A percentile compares a stretch with the other conserved stretches of the same genome.
Evolutionary conservation across 2,888 invertebrate genomes (phyloP).

Genomic region (Hirtodrosophila duncani): DNA sequence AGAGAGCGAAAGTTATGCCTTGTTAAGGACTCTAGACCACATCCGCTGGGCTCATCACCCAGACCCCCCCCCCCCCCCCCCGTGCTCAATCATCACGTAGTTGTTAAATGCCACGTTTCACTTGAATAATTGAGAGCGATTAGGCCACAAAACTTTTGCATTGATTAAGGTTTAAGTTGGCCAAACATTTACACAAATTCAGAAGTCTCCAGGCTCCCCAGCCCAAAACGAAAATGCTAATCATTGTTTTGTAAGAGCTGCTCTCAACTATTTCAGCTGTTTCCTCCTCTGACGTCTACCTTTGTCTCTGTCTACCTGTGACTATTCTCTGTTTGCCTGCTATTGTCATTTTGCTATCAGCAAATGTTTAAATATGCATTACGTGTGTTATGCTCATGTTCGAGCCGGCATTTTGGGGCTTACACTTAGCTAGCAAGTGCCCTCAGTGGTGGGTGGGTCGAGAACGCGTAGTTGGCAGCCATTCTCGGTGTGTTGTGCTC

Average conservation of each 20-base stretch:
- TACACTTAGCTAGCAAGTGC: constrained; percentile 40
- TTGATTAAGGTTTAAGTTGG: constrained; percentile 74
- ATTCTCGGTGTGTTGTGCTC: background rate
- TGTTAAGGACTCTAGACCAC: constrained; percentile 43
- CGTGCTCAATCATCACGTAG: constrained; percentile 56
- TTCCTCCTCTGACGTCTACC: constrained; percentile 5
- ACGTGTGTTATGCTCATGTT: constrained; percentile 72
- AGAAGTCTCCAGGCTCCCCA: background rate
- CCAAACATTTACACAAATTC: constrained; percentile 63
- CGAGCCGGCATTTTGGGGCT: constrained; percentile 72
- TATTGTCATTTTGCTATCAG: constrained; percentile 71
- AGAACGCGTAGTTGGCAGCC: background rate
- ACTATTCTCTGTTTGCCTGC: constrained; percentile 7
- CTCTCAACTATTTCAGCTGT: background rate
- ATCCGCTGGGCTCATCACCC: constrained; percentile 6
- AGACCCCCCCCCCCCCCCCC: constrained; percentile 17
- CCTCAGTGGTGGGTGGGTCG: constrained; percentile 19
- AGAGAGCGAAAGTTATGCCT: constrained; percentile 69
- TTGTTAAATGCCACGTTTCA: constrained; percentile 77
- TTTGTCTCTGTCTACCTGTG: constrained; percentile 11
- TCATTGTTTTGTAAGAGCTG: constrained; percentile 37
- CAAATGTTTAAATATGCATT: constrained; percentile 74
- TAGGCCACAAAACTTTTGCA: constrained; percentile 76
- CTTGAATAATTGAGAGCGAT: constrained; percentile 77
- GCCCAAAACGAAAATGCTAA: constrained; percentile 13